These are phyloP conservation scores for Apostichopus parvimensis DNA, from an alignment of 35 echinoderm and acorn worm genomes.

Conservation along the genomic window DNA sequence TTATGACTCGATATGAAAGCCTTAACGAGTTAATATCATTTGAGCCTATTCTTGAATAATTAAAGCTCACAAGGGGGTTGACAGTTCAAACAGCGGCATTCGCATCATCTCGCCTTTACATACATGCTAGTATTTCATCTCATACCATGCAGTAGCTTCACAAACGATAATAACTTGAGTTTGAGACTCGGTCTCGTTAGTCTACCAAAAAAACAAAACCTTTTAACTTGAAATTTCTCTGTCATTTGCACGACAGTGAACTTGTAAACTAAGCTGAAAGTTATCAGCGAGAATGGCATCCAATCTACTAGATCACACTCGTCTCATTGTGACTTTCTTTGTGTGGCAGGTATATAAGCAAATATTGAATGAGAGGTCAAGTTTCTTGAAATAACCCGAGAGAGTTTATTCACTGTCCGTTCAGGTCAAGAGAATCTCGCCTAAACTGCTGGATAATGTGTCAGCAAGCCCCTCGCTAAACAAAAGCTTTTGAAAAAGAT, in stretches of 20 bases:
- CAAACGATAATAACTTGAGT: background rate
- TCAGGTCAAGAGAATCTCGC: background rate
- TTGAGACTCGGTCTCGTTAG: background rate
- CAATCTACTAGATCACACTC: background rate
- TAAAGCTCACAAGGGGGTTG: background rate
- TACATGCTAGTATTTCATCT: too few relatives aligned
- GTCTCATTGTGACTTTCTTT: background rate
- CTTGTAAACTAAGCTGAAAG: background rate
- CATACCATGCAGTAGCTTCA: too few relatives aligned
- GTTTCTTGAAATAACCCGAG: background rate
- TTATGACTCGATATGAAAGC: too few relatives aligned
- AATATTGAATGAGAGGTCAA: background rate
- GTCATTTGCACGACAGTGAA: background rate
- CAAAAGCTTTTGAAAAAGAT: too few relatives aligned
- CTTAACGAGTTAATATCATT: background rate
- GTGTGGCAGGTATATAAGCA: background rate
- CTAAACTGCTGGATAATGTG: background rate
- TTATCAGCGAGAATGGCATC: background rate
- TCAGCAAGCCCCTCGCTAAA: background rate
- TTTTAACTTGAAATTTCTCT: background rate
- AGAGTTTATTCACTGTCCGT: background rate
- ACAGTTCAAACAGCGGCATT: background rate
- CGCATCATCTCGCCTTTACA: background rate
- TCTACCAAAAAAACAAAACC: background rate
- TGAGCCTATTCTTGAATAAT: background rate